These are phyloP conservation scores for Stomorhina lunata DNA, from an alignment of 2,888 invertebrate species.

Conservation along the genomic window DNA sequence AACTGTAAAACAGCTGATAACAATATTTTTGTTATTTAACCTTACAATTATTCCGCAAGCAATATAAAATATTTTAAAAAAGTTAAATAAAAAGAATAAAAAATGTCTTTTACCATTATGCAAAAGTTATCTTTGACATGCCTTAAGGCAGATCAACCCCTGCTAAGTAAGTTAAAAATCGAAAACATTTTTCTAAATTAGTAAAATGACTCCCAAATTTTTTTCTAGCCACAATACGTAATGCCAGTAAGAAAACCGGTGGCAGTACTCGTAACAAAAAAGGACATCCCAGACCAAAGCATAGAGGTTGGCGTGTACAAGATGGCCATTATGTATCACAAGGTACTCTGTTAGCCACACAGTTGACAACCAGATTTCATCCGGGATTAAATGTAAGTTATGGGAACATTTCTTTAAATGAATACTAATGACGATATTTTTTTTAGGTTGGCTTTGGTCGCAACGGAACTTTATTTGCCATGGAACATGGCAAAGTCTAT, in stretches of 20 bases:
- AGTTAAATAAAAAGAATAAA: slow-evolving; percentile 2
- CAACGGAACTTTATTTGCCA: slow-evolving; percentile 89
- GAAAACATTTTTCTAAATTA: neutral
- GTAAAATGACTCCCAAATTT: neutral
- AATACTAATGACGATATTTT: neutral
- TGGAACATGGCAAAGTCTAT: slow-evolving; percentile 88
- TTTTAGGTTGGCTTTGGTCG: slow-evolving; percentile 89
- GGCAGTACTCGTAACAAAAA: slow-evolving; percentile 86
- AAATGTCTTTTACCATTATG: slow-evolving; percentile 75
- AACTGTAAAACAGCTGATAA: slow-evolving; percentile 22
- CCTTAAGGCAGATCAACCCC: slow-evolving; percentile 73
- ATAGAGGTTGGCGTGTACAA: slow-evolving; percentile 88
- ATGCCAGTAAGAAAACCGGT: slow-evolving; percentile 88
- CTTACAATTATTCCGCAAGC: slow-evolving; percentile 1
- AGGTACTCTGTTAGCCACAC: slow-evolving; percentile 86
- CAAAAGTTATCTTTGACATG: slow-evolving; percentile 75
- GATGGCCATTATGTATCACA: slow-evolving; percentile 85
- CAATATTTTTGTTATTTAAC: slow-evolving; percentile 6
- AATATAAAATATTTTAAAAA: neutral
- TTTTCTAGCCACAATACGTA: slow-evolving; percentile 78
- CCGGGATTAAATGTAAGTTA: slow-evolving; percentile 88
- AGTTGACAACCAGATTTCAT: slow-evolving; percentile 86
- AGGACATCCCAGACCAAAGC: slow-evolving; percentile 86
- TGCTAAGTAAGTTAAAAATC: slow-evolving; percentile 72
- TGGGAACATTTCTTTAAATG: neutral